Conservation (phyloP, 2,888 invertebrate genomes). For the Ophion slaviceki region DNA sequence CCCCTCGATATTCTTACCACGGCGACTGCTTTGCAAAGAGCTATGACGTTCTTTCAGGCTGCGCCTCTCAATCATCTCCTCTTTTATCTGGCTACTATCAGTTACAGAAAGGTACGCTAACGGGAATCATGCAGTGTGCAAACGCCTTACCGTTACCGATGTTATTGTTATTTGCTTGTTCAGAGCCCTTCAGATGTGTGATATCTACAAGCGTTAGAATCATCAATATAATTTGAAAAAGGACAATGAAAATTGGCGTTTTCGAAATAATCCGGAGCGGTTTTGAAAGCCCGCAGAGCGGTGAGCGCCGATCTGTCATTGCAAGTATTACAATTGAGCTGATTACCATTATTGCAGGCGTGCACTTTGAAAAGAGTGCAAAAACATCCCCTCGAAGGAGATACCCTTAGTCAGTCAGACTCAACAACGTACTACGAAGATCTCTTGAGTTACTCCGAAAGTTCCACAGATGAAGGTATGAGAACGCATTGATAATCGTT, state of each 20-base stretch:
- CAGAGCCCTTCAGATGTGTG: not conserved
- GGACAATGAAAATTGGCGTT: too few relatives aligned
- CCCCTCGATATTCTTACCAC: constrained; percentile 87
- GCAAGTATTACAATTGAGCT: not conserved
- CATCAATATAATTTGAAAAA: not conserved
- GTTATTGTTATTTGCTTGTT: not conserved
- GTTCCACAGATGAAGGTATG: constrained; percentile 93
- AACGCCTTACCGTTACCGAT: not conserved
- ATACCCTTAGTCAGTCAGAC: constrained; percentile 94
- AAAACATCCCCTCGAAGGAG: constrained; percentile 93
- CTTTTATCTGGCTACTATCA: constrained; percentile 94
- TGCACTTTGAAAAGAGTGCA: constrained; percentile 92
- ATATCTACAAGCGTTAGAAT: not conserved
- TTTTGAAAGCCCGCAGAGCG: not conserved
- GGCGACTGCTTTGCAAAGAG: constrained; percentile 89
- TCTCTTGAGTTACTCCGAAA: constrained; percentile 95
- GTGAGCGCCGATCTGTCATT: not conserved
- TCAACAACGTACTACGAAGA: constrained; percentile 98
- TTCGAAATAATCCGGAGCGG: too few relatives aligned
- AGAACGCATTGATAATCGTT: constrained; percentile 43
- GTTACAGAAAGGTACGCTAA: constrained; percentile 90
- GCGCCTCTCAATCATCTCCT: constrained; percentile 92
- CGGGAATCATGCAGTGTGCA: not conserved
- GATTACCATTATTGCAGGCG: constrained; percentile 83
- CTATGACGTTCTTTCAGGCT: constrained; percentile 88